Evolutionary conservation across 2,797 vertebrate genomes (phyloP).

Genomic region (Malacoraja senta): DNA sequence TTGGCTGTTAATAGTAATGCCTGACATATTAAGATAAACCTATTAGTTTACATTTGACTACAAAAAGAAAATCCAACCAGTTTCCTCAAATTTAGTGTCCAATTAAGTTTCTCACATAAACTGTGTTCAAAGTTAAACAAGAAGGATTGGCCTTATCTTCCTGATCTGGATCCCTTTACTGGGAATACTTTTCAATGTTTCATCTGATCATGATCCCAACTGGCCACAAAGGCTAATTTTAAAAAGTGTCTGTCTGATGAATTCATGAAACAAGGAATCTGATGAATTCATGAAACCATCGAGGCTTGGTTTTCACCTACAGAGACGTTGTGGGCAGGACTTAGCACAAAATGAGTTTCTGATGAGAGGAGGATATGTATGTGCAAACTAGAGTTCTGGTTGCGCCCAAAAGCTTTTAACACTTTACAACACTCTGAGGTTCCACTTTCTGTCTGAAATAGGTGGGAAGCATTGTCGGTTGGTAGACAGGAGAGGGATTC

Average conservation of each 20-base stretch:
- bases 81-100: conserved; percentile 66
- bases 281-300: not conserved
- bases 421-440: not conserved
- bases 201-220: not conserved
- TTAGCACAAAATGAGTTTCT: not conserved
- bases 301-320: not conserved
- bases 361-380: not conserved
- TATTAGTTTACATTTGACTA: conserved; percentile 67
- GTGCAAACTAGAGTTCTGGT: not conserved
- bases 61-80: conserved; percentile 68
- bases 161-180: not conserved
- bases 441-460: not conserved
- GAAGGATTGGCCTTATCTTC: not conserved
- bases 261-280: not conserved
- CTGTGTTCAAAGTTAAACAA: conserved; percentile 42
- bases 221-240: not conserved
- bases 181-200: not conserved
- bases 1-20: conserved; percentile 58
- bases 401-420: not conserved
- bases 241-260: not conserved
- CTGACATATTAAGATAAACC: conserved; percentile 81
- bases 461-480: not conserved
- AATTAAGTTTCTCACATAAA: not conserved
- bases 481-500: no score
- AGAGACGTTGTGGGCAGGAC: not conserved